These are phyloP conservation scores for Hyphantria cunea DNA, from an alignment of 1,140 invertebrate species.

Conservation along the genomic window DNA sequence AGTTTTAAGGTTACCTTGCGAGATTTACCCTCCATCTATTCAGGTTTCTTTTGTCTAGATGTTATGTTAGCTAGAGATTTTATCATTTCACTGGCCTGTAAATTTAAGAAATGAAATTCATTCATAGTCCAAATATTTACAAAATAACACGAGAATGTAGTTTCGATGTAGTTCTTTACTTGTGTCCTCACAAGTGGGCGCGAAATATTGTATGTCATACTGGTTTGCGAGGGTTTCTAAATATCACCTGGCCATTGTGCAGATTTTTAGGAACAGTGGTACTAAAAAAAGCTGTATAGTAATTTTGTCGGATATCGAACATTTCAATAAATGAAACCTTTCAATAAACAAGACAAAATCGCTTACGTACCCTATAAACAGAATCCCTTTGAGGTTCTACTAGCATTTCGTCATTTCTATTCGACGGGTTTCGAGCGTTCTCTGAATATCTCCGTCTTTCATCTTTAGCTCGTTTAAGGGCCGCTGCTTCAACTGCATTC, in stretches of 20 bases:
- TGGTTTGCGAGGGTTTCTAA: no score
- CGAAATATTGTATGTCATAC: no score
- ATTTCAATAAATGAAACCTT: no score
- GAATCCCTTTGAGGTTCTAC: slow-evolving; percentile 50
- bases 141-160: no score
- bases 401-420: slow-evolving; percentile 66
- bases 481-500: slow-evolving; percentile 72
- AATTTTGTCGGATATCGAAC: no score
- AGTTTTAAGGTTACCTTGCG: slow-evolving; percentile 42
- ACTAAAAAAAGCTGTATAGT: no score
- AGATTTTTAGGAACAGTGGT: no score
- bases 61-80: slow-evolving; percentile 66
- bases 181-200: no score
- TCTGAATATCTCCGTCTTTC: slow-evolving; percentile 59
- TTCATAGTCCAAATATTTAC: no score
- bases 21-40: slow-evolving; percentile 65
- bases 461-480: slow-evolving; percentile 67
- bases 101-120: background rate
- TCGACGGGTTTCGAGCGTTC: slow-evolving; percentile 47
- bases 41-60: slow-evolving; percentile 49
- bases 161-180: no score
- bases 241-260: no score
- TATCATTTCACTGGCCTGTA: slow-evolving; percentile 71
- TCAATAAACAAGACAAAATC: background rate
- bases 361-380: slow-evolving; percentile 49